Base-by-base conservation (phyloP, 2,888 invertebrate genomes). In the Timandra comae region DNA sequence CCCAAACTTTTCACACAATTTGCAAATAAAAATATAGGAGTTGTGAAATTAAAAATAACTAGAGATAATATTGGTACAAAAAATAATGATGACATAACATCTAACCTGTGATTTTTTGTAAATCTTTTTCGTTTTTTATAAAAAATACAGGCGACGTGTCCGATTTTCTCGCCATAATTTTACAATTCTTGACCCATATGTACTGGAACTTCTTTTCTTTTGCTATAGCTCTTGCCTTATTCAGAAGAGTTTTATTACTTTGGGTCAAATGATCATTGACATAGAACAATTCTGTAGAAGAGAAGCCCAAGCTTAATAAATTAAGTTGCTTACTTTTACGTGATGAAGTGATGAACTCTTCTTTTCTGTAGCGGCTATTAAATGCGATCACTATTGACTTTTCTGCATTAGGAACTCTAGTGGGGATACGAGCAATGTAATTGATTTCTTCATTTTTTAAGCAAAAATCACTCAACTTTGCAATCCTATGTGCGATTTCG, bases 391-490 rank as follows among this genome's bases (percentile, higher is more conserved):
- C 24, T 1, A 46, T 43, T 1, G 41, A 23, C 21, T 46, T 46
- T 2, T 29, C 40, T 4, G 12, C 27, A 4, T 41, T 35, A 7
- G 43, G 39, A 10, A 32, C 7, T 3, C 37, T 19, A 3, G 46
- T 41, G 7, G 43, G 43, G 11, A 46, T 33, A 3, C 41, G 27
- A 8, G 46, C 46, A 6, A 43, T 43, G 13, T 46, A 46, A 12
- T 43, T 41, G 2, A 43, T 43, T 7, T 44, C 33, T 11, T 41
- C 41, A 8, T 22, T 22, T 8, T n/a, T 3, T 22, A 22, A 22
- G 7, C n/a, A 7, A 7, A 22, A 3, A 7, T 22, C 8, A 22
- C 8, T 8, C 7, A 22, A 3, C 7, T 22, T 5, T 7, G n/a
- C 22, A 8, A 22, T 22, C 3, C 7, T 7, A 7, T 5, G 7